A percentile compares a stretch with the other conserved stretches of the same genome.
Evolutionary conservation across 35 echinoderm and acorn worm species (phyloP).

Genomic region (Ophiothrix spiculata): DNA sequence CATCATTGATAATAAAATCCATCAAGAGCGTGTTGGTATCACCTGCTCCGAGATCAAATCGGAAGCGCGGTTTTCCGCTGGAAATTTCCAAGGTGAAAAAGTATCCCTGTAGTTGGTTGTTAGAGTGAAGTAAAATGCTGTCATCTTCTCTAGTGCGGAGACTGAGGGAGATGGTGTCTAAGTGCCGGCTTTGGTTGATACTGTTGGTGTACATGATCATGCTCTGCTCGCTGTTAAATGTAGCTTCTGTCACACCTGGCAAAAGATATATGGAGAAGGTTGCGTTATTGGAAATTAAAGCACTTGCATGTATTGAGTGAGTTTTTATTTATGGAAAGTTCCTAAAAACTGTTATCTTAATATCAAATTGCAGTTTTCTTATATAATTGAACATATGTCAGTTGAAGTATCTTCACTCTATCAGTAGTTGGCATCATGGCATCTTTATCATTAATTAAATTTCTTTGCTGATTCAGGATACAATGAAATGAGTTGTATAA

Average conservation of each 20-base stretch:
- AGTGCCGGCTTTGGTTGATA: conserved; percentile 10
- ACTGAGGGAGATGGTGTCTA: conserved; percentile 43
- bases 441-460: too few relatives aligned
- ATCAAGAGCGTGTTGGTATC: neutral
- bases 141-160: conserved; percentile 29
- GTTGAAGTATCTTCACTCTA: too few relatives aligned
- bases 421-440: too few relatives aligned
- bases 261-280: too few relatives aligned
- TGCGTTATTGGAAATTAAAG: too few relatives aligned
- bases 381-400: too few relatives aligned
- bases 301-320: too few relatives aligned
- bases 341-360: too few relatives aligned
- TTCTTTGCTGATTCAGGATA: too few relatives aligned
- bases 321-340: too few relatives aligned
- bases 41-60: conserved; percentile 20
- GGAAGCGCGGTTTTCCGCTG: neutral
- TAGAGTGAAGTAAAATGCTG: conserved; percentile 58
- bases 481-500: too few relatives aligned
- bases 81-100: conserved; percentile 62
- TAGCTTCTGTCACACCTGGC: conserved; percentile 60
- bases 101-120: conserved; percentile 23
- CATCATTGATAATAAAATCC: conserved; percentile 42
- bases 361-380: too few relatives aligned
- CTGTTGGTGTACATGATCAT: conserved; percentile 54
- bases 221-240: conserved; percentile 41